Conservation (phyloP, 2,888 invertebrate species). For the Cheilosia vernalis region DNA sequence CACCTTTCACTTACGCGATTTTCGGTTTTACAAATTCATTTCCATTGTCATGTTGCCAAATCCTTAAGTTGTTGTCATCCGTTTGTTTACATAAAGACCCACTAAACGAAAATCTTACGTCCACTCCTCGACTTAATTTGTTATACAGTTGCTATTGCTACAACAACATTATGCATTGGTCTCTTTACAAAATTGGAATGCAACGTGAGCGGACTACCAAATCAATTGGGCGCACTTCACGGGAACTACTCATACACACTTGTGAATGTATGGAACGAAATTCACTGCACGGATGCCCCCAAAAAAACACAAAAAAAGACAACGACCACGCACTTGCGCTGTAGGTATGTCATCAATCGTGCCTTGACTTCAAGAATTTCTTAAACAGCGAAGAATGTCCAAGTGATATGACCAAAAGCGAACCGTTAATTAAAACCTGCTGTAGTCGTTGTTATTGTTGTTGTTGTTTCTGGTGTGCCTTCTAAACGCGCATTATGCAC, state of each 20-base stretch:
- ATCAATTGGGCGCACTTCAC: slow-evolving; percentile 27
- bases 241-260: background rate
- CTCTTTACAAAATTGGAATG: slow-evolving; percentile 52
- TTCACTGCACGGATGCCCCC: slow-evolving; percentile 68
- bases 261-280: slow-evolving; percentile 14
- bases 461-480: slow-evolving; percentile 24
- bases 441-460: background rate
- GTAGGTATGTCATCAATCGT: slow-evolving; percentile 65
- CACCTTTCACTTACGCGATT: slow-evolving; percentile 42
- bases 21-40: slow-evolving; percentile 21
- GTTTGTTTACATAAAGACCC: slow-evolving; percentile 49
- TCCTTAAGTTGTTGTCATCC: slow-evolving; percentile 12
- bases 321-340: slow-evolving; percentile 33
- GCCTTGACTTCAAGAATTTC: slow-evolving; percentile 38
- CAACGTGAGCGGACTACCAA: slow-evolving; percentile 60
- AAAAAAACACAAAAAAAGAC: slow-evolving; percentile 37
- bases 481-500: slow-evolving; percentile 43
- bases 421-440: slow-evolving; percentile 62
- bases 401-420: slow-evolving; percentile 63
- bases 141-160: slow-evolving; percentile 21
- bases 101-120: slow-evolving; percentile 29
- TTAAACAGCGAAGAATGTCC: slow-evolving; percentile 33
- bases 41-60: slow-evolving; percentile 45
- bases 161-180: slow-evolving; percentile 14
- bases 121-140: slow-evolving; percentile 43